Conservation (phyloP, 2,113 vertebrate genomes). For the Merops nubicus region DNA sequence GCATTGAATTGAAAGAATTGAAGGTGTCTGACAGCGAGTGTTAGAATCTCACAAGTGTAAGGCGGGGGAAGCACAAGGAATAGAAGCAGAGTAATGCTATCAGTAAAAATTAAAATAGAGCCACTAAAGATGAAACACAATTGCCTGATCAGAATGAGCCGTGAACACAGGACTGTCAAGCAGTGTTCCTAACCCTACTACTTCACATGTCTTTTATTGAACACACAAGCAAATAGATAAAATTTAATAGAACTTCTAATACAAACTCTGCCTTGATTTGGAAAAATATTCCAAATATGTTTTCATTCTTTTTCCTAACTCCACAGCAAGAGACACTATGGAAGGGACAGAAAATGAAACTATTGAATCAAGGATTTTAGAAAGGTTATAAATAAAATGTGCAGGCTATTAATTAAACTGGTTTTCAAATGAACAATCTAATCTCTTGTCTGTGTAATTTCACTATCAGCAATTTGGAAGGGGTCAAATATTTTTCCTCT, state of each 20-base stretch:
- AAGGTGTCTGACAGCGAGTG: neutral
- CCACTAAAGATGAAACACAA: neutral
- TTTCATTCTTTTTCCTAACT: neutral
- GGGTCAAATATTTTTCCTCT: conserved; percentile 51
- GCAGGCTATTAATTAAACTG: conserved; percentile 47
- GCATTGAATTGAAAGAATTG: no score
- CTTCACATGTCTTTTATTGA: neutral
- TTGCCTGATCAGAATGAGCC: neutral
- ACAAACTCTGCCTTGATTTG: neutral
- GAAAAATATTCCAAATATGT: neutral
- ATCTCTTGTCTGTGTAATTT: conserved; percentile 46
- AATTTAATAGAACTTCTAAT: neutral
- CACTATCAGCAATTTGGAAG: conserved; percentile 39
- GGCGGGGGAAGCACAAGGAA: neutral
- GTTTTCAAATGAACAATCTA: conserved; percentile 52
- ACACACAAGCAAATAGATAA: neutral
- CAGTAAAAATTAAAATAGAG: neutral
- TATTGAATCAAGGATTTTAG: neutral
- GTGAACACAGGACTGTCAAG: neutral
- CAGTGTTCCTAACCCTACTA: neutral
- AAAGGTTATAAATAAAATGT: conserved; percentile 25
- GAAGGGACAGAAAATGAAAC: neutral
- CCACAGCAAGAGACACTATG: neutral
- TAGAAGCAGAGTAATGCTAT: neutral
- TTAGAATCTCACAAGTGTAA: neutral